A percentile compares a stretch with the other conserved stretches of the same genome.
Conservation (phyloP, 2,888 invertebrate genomes). For the Drosophila rellima region DNA sequence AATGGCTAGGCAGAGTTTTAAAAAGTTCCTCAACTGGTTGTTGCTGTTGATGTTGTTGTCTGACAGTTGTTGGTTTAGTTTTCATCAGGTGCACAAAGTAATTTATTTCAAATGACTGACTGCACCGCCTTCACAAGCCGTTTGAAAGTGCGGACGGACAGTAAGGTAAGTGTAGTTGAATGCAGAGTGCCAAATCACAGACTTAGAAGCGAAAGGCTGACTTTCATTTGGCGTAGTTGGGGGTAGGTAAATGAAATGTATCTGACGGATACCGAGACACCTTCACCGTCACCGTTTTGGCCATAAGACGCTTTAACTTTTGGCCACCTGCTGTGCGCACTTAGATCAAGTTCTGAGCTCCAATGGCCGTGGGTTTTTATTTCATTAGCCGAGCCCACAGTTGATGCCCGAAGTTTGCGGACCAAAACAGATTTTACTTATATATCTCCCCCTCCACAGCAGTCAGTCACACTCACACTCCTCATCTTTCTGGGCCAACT, state of each 20-base stretch:
- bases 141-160: constrained; percentile 30
- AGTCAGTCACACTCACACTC: constrained; percentile 7
- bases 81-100: constrained; percentile 83
- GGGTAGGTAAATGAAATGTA: constrained; percentile 62
- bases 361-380: constrained; percentile 52
- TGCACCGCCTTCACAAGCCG: constrained; percentile 55
- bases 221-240: constrained; percentile 45
- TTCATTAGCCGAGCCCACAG: constrained; percentile 74
- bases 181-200: constrained; percentile 42
- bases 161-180: constrained; percentile 30
- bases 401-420: constrained; percentile 61
- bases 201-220: constrained; percentile 60
- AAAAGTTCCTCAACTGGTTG: constrained; percentile 27
- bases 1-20: constrained; percentile 39
- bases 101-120: constrained; percentile 82
- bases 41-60: constrained; percentile 23
- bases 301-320: constrained; percentile 54
- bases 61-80: constrained; percentile 50
- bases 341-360: constrained; percentile 62
- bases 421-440: constrained; percentile 48
- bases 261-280: constrained; percentile 56
- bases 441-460: constrained; percentile 18
- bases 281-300: constrained; percentile 23
- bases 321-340: constrained; percentile 71
- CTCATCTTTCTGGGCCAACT: constrained; percentile 57